Conservation (phyloP, 2,888 invertebrate genomes). For the Pristionchus exspectatus region DNA sequence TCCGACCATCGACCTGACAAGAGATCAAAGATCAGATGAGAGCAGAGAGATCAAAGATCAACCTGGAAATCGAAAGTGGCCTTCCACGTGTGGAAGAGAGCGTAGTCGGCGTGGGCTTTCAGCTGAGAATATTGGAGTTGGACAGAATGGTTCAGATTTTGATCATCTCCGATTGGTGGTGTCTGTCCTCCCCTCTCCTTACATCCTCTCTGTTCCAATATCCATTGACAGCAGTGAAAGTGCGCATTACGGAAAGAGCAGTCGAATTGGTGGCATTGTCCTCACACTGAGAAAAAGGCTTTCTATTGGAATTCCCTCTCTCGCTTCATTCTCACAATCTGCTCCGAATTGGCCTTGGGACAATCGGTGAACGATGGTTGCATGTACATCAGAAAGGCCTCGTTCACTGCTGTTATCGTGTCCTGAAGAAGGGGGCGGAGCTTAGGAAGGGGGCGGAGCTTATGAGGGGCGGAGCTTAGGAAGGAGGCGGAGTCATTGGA, state of each 20-base stretch:
- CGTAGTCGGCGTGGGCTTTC: constrained; percentile 29
- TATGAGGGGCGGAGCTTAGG: neutral
- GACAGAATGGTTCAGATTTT: neutral
- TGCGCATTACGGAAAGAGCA: constrained; percentile 6
- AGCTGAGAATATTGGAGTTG: neutral
- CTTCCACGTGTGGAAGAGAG: constrained; percentile 46
- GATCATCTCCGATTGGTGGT: neutral
- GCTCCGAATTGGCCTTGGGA: constrained; percentile 49
- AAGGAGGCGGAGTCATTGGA: neutral
- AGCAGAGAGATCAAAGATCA: neutral
- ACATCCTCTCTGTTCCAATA: constrained; percentile 45
- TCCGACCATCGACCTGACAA: constrained; percentile 15
- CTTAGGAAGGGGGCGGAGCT: neutral
- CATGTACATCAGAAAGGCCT: constrained; percentile 43
- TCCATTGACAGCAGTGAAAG: constrained; percentile 17
- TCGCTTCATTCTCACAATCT: constrained; percentile 20
- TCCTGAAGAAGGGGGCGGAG: constrained; percentile 24
- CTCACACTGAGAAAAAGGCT: neutral
- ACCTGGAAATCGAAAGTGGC: constrained; percentile 40
- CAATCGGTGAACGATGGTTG: constrained; percentile 42
- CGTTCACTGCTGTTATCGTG: constrained; percentile 27
- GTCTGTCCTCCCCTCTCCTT: neutral
- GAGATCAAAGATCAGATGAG: constrained; percentile 26
- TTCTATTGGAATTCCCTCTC: neutral
- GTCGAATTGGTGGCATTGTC: constrained; percentile 9